phyloP scores from a whole-genome alignment of 2,113 vertebrate genomes.

The Papio anubis region DNA sequence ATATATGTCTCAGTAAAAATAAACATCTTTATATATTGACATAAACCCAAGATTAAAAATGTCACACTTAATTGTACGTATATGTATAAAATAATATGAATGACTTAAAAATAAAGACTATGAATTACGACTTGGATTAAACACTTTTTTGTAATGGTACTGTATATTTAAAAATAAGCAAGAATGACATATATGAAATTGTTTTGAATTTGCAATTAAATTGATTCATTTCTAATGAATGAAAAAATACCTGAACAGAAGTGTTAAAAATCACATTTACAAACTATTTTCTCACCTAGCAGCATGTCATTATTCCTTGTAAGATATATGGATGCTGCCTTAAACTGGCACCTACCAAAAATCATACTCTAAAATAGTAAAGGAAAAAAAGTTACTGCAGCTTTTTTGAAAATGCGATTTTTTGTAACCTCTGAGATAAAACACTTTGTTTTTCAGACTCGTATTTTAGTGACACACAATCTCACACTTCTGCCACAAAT shows the following conservation, averaged over 20 bases:
- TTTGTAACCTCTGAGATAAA: conserved; percentile 28
- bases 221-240: neutral
- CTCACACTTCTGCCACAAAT: conserved; percentile 64
- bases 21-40: neutral
- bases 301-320: neutral
- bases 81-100: neutral
- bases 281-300: neutral
- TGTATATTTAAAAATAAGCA: neutral
- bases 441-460: conserved; percentile 72
- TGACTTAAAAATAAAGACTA: neutral
- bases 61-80: neutral
- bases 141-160: neutral
- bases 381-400: neutral
- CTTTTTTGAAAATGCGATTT: neutral
- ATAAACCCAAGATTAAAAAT: neutral
- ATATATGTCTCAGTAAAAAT: neutral
- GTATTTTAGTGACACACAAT: conserved; percentile 78
- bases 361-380: neutral
- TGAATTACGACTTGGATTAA: neutral
- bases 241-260: neutral
- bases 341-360: neutral
- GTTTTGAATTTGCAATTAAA: neutral
- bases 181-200: neutral
- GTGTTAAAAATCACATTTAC: neutral
- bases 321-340: neutral